Base-by-base conservation (phyloP, 2,888 invertebrate species). In the Chydorus sphaericus region DNA sequence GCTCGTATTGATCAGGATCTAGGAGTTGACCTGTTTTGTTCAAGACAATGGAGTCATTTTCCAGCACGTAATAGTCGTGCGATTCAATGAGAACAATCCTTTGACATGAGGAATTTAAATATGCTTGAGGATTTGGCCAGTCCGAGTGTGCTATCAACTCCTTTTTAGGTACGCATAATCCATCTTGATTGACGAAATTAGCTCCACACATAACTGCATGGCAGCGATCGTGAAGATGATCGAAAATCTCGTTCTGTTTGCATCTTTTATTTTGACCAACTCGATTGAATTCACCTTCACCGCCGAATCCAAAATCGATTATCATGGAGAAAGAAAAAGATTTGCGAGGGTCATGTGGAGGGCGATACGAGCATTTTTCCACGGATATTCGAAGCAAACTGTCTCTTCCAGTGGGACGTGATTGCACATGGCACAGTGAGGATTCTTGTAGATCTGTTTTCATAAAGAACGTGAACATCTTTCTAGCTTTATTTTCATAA, bases 391-490 rank as follows among this genome's bases (percentile, higher is more conserved):
- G 23, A 3, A 39, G 39, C 39, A 44, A 23, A 1, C 23, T 11
- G 20, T 23, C n/a, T 44, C 26, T 5, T 44, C n/a, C 4, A 8
- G 18, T 26, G 14, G 59, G 48, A 59, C 63, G 57, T 53, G 58
- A 58, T 64, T 62, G 48, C 65, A 65, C 5, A 56, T 20, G 23
- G 66, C 66, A 56, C 67, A 68, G 59, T 67, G 66, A 4, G 63
- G 65, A 58, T 68, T 67, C 58, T 65, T 66, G 60, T 62, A 66
- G 11, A 44, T 28, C 23, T 7, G 31, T 18, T 50, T 4, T 16
- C 14, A 8, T 26, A 14, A 8, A 26, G 18, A 8, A 18, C 8
- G 8, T 11, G 16, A 44, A 44, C 44, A 16, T 44, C 8, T 44
- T 16, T 8, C 8, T 16, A 11, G n/a, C n/a, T 44, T 7, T 16